These are phyloP conservation scores for Helicoverpa zea DNA, from an alignment of 1,140 invertebrate genomes.

Conservation along the genomic window DNA sequence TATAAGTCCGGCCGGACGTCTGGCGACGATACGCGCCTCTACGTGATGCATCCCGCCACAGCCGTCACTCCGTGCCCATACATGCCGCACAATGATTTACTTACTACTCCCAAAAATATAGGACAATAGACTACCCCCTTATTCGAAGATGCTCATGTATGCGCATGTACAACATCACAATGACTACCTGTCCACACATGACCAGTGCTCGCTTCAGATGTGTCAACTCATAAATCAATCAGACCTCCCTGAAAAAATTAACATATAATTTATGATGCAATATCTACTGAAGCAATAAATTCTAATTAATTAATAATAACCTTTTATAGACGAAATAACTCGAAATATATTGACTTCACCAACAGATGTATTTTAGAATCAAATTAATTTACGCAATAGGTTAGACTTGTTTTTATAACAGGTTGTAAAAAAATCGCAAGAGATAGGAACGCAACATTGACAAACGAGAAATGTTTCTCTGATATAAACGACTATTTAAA, in stretches of 20 bases:
- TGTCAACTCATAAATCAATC: not conserved
- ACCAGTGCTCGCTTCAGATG: not conserved
- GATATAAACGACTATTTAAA: not conserved
- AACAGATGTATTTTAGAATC: conserved; percentile 1
- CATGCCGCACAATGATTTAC: conserved; percentile 46
- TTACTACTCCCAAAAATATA: conserved; percentile 50
- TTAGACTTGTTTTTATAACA: conserved; percentile 31
- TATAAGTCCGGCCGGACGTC: conserved; percentile 73
- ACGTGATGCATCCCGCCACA: conserved; percentile 67
- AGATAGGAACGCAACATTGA: conserved; percentile 22
- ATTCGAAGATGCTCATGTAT: conserved; percentile 17
- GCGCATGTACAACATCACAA: not conserved
- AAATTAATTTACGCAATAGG: conserved; percentile 36
- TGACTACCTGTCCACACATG: not conserved
- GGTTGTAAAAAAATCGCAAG: conserved; percentile 43
- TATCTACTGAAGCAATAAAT: not conserved
- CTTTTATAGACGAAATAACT: conserved; percentile 7
- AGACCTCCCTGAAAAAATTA: conserved; percentile 15
- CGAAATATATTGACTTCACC: conserved; percentile 21
- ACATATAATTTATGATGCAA: not conserved
- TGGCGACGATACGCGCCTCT: conserved; percentile 57
- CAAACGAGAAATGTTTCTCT: conserved; percentile 5
- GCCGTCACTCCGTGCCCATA: conserved; percentile 29
- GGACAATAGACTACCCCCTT: conserved; percentile 32
- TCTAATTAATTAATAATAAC: conserved; percentile 9